These are phyloP conservation scores for Ptilonorhynchus violaceus DNA, from an alignment of 2,113 vertebrate genomes.

Conservation along the genomic window DNA sequence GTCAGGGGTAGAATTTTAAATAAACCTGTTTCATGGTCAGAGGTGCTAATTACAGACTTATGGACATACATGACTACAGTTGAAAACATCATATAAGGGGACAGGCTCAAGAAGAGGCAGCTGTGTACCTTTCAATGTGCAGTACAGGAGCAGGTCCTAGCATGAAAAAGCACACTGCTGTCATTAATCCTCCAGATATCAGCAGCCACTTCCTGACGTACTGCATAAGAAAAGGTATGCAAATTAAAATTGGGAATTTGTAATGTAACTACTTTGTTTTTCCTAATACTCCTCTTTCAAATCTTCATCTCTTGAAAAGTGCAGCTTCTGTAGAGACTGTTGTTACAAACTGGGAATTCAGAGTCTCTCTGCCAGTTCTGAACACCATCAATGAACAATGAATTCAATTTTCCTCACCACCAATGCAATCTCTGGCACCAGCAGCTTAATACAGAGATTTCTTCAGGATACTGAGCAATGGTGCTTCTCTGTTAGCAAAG, in stretches of 20 bases:
- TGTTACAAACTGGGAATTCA: not conserved
- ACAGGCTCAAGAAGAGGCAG: not conserved
- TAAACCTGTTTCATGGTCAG: not conserved
- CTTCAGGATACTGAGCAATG: not conserved
- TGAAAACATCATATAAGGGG: not conserved
- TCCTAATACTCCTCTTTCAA: not conserved
- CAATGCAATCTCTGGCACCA: not conserved
- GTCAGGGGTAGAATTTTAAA: not conserved
- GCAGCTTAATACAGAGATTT: not conserved
- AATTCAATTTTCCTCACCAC: not conserved
- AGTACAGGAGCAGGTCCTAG: slow-evolving; percentile 87
- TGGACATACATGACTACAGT: no score
- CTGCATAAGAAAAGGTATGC: slow-evolving; percentile 37
- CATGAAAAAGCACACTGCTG: slow-evolving; percentile 79
- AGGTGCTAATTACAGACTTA: not conserved
- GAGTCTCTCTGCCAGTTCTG: not conserved
- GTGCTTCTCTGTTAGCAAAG: not conserved
- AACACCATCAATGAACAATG: not conserved
- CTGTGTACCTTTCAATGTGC: slow-evolving; percentile 80
- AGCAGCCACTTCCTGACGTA: slow-evolving; percentile 81
- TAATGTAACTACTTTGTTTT: not conserved
- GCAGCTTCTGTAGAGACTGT: not conserved
- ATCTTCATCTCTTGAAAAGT: not conserved
- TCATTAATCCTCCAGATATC: slow-evolving; percentile 75
- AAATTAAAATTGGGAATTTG: not conserved